Evolutionary conservation across 1,140 invertebrate genomes (phyloP).

Genomic region (Manduca sexta): DNA sequence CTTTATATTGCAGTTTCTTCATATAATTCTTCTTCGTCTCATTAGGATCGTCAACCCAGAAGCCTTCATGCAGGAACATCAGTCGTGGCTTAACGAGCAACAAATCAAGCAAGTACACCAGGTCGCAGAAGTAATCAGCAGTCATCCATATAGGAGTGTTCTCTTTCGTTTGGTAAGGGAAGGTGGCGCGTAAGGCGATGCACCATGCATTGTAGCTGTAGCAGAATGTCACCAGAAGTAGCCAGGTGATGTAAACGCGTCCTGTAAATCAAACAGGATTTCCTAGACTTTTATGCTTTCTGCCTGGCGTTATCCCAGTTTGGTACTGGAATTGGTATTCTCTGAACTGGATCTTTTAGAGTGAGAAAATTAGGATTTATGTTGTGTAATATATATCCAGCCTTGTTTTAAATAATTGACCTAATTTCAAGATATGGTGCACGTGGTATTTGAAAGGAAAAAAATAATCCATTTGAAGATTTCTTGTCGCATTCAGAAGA

Average conservation of each 20-base stretch:
- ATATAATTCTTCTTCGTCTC: conserved; percentile 85
- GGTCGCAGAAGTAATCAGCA: conserved; percentile 86
- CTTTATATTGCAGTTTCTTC: conserved; percentile 83
- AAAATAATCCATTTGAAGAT: no score
- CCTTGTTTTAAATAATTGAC: no score
- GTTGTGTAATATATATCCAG: no score
- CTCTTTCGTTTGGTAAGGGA: conserved; percentile 85
- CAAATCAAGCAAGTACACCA: conserved; percentile 90
- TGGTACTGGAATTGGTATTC: no score
- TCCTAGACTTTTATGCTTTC: no score
- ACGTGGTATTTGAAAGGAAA: no score
- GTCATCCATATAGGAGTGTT: conserved; percentile 84
- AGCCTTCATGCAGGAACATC: conserved; percentile 84
- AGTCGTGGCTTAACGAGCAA: conserved; percentile 86
- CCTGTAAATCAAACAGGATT: conserved; percentile 54
- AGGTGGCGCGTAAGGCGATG: conserved; percentile 87
- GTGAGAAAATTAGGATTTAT: no score
- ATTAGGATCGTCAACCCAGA: conserved; percentile 82
- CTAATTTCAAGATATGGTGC: no score
- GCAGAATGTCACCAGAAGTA: conserved; percentile 84
- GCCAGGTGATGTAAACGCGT: conserved; percentile 85
- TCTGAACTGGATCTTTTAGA: no score
- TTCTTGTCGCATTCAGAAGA: no score
- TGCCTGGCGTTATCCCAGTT: no score
- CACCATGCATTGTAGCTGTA: conserved; percentile 93